Conservation (phyloP, 2,797 vertebrate species). For the Moxostoma hubbsi region DNA sequence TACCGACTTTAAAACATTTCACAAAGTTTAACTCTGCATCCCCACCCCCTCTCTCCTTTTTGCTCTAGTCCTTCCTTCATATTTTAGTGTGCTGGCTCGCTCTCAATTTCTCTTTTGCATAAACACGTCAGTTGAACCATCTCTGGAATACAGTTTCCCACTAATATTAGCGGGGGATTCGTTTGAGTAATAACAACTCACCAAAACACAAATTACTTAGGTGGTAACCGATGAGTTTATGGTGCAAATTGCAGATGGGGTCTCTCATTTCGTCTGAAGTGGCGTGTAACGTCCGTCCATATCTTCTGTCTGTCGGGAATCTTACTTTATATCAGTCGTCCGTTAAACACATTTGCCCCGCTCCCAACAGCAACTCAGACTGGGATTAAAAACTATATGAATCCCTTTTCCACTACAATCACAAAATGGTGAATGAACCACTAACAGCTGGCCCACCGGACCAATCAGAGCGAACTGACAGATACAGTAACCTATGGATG, state of each 20-base stretch:
- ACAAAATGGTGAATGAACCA: constrained; percentile 99
- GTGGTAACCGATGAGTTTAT: constrained; percentile 69
- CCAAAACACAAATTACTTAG: constrained; percentile 65
- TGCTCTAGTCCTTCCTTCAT: constrained; percentile 54
- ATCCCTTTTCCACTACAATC: constrained; percentile 91
- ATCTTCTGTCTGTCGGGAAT: constrained; percentile 54
- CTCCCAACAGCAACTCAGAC: constrained; percentile 77
- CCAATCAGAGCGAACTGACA: constrained; percentile 85
- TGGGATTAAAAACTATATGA: constrained; percentile 78
- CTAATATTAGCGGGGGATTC: constrained; percentile 38
- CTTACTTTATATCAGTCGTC: constrained; percentile 72
- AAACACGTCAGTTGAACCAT: constrained; percentile 44
- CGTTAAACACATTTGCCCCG: constrained; percentile 74
- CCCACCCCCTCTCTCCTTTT: constrained; percentile 56
- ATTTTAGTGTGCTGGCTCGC: constrained; percentile 60
- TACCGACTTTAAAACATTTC: constrained; percentile 72
- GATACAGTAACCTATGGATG: constrained; percentile 83
- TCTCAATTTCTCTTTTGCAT: constrained; percentile 63
- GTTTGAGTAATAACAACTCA: constrained; percentile 73
- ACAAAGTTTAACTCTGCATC: constrained; percentile 79
- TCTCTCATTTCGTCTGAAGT: constrained; percentile 60
- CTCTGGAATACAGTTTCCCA: neutral
- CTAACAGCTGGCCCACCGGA: constrained; percentile 87
- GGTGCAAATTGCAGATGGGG: constrained; percentile 67
- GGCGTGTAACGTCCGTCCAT: constrained; percentile 70